phyloP scores from a whole-genome alignment of 2,113 vertebrate species.

The Actinemys pallida region DNA sequence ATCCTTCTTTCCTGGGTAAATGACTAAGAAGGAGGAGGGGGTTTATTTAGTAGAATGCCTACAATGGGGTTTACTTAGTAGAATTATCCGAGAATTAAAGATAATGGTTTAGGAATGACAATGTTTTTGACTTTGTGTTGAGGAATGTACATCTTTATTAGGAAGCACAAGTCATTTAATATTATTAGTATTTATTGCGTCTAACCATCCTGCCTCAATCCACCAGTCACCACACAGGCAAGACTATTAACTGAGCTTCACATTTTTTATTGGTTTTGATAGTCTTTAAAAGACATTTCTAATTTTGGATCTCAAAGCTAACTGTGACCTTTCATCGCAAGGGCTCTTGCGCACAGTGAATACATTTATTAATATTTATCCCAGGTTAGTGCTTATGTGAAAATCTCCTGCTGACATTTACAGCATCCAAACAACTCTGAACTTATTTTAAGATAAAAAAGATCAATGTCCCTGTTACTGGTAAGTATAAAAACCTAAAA shows the following conservation, averaged over 20 bases:
- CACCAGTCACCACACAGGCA: neutral
- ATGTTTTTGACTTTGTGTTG: neutral
- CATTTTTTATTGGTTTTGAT: conserved; percentile 20
- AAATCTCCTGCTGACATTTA: conserved; percentile 45
- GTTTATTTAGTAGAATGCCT: neutral
- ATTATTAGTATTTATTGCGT: neutral
- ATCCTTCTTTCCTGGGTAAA: neutral
- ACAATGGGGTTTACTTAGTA: neutral
- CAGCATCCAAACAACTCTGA: neutral
- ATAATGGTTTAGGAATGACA: neutral
- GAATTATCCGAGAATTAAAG: neutral
- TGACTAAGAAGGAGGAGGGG: neutral
- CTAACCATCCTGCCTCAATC: neutral
- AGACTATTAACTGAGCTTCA: neutral
- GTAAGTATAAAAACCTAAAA: conserved; percentile 1
- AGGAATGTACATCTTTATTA: neutral
- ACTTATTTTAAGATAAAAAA: conserved; percentile 16
- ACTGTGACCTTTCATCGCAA: conserved; percentile 43
- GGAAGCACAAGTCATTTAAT: neutral
- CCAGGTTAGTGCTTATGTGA: neutral
- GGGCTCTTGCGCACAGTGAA: conserved; percentile 36
- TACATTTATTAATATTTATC: conserved; percentile 57
- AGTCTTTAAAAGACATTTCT: conserved; percentile 26
- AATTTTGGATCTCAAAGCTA: conserved; percentile 47
- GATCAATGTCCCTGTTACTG: neutral